phyloP scores from a whole-genome alignment of 2,797 vertebrate species.

The Dendrocincla tyrannina region DNA sequence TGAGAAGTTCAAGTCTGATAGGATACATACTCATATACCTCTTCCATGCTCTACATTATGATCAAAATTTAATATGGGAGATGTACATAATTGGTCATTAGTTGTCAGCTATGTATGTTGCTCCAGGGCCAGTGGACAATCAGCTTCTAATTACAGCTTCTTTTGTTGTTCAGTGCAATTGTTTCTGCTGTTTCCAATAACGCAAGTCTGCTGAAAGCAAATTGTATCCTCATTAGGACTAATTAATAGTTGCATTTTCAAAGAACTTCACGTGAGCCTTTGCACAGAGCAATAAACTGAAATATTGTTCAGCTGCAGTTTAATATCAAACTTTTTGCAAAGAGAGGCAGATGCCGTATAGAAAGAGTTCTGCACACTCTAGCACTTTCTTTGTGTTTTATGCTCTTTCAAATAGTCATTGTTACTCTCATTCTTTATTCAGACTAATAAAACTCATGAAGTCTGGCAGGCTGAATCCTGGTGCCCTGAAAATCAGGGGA shows the following conservation, averaged over 20 bases:
- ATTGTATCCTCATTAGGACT: conserved; percentile 17
- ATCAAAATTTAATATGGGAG: not conserved
- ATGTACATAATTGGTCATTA: not conserved
- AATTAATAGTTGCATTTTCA: conserved; percentile 46
- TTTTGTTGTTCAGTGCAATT: conserved; percentile 16
- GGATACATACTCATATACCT: not conserved
- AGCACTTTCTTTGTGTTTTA: not conserved
- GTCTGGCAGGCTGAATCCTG: not conserved
- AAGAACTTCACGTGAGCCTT: not conserved
- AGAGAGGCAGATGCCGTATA: not conserved
- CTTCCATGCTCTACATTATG: not conserved
- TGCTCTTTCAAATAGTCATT: not conserved
- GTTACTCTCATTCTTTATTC: not conserved
- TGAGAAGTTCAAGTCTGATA: not conserved
- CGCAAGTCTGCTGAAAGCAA: conserved; percentile 21
- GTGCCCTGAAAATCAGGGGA: not conserved
- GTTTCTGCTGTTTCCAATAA: conserved; percentile 10
- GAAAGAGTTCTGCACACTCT: conserved; percentile 23
- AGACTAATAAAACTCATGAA: not conserved
- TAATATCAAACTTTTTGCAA: not conserved
- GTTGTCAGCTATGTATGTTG: not conserved
- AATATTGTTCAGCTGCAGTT: conserved; percentile 34
- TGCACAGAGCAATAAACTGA: not conserved
- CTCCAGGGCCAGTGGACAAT: not conserved
- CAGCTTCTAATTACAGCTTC: conserved; percentile 27